A percentile compares a stretch with the other conserved stretches of the same genome.
Conservation (phyloP, 2,888 invertebrate species). For the Megamerina dolium region DNA sequence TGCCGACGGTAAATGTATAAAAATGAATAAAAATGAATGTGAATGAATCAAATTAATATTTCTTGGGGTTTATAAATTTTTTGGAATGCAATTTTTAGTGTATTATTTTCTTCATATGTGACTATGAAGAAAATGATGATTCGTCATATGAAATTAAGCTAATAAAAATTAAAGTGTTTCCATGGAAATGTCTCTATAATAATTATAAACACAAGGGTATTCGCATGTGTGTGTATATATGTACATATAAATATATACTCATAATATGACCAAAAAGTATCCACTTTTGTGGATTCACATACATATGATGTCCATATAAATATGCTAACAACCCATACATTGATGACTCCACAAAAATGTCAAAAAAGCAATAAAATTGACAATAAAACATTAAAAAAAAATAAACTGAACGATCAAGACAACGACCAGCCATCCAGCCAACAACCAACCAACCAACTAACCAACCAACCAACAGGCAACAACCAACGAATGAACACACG, state of each 20-base stretch:
- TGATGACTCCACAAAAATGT: slow-evolving; percentile 5
- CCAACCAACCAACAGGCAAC: slow-evolving; percentile 6
- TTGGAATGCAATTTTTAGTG: too few species aligned
- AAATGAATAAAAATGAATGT: not conserved
- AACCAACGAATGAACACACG: slow-evolving; percentile 10
- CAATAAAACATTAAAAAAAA: slow-evolving; percentile 8
- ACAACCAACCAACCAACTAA: too few species aligned
- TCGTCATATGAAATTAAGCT: too few species aligned
- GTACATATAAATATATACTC: not conserved
- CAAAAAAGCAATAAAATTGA: slow-evolving; percentile 10
- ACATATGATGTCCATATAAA: too few species aligned
- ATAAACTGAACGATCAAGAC: too few species aligned
- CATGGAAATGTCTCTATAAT: too few species aligned
- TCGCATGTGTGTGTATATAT: not conserved
- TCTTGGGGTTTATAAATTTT: too few species aligned
- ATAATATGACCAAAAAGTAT: slow-evolving; percentile 8
- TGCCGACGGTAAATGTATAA: slow-evolving; percentile 18
- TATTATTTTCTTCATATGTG: too few species aligned
- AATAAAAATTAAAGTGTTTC: not conserved
- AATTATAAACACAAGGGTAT: slow-evolving; percentile 6
- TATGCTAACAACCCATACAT: not conserved
- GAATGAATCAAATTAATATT: too few species aligned
- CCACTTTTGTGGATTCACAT: slow-evolving; percentile 17
- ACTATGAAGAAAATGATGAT: too few species aligned
- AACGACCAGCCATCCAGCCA: too few species aligned